Base-by-base conservation (phyloP, 2,113 vertebrate species). In the Carettochelys insculpta region DNA sequence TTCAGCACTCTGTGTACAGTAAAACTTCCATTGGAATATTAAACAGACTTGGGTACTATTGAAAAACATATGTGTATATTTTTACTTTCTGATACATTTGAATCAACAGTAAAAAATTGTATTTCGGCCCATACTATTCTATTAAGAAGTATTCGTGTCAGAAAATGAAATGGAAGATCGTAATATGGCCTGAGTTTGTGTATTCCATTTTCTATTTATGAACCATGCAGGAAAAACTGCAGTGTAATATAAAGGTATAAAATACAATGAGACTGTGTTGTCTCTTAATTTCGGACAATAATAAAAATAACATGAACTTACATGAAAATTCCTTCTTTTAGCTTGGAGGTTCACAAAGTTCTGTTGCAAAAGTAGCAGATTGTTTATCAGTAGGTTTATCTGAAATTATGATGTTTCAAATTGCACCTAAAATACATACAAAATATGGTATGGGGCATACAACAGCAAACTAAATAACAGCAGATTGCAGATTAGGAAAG, bases 101-200 rank as follows among this genome's bases (percentile, higher is more conserved):
- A 27, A 90, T 68, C 85, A 88, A 81, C 83, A 96, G 89, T 89
- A 96, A 93, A n/a, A 95, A 58, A 97, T 90, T 91, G 92, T 95
- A 95, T 97, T 95, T 94, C 56, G 77, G 83, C 80, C 85, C 83
- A 84, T 91, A 54, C 65, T 92, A 95, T 96, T 96, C 95, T 93
- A 96, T 95, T 97, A 92, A 93, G 83, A 53, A 92, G 22, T 2
- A 86, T 85, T 94, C 92, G 95, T 91, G 92, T 85, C 82, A 96
- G 95, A 93, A 94, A 96, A 91, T 80, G 93, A 91, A 96, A 96
- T 92, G 61, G 92, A 92, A 96, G 94, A 95, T 83, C 50, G 90
- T 96, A 97, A 90, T 90, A 88, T 51, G 83, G 87, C 89, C 76
- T 93, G 89, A 94, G 76, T 9, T 48, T 48, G 83, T 16, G 27